Conservation (phyloP, 2,888 invertebrate genomes). For the Tricholauxania praeusta region DNA sequence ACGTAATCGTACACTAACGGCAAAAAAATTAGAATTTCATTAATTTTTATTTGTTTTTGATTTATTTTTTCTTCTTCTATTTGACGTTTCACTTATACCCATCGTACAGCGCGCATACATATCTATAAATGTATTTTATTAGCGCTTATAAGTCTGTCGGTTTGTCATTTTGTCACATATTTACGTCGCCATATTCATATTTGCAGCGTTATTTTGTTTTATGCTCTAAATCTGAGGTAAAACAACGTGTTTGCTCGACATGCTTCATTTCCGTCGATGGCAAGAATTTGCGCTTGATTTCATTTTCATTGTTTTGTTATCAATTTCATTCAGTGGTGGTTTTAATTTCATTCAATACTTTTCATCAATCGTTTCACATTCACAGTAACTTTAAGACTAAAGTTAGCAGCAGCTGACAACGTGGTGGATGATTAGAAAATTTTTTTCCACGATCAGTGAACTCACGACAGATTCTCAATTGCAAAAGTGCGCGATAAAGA, state of each 20-base stretch:
- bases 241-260: slow-evolving; percentile 43
- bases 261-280: slow-evolving; percentile 47
- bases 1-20: slow-evolving; percentile 28
- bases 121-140: slow-evolving; percentile 7
- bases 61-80: background rate
- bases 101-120: background rate
- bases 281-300: slow-evolving; percentile 9
- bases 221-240: background rate
- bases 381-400: too few species aligned
- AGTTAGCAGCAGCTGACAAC: too few species aligned
- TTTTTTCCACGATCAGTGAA: too few species aligned
- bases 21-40: slow-evolving; percentile 19
- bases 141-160: background rate
- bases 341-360: background rate
- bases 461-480: too few species aligned
- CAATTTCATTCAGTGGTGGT: background rate
- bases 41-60: background rate
- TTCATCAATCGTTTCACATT: too few species aligned
- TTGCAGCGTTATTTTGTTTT: too few species aligned
- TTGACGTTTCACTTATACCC: too few species aligned
- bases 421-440: too few species aligned
- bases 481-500: too few species aligned
- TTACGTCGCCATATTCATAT: too few species aligned
- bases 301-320: background rate
- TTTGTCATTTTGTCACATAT: too few species aligned